A percentile compares a stretch with the other conserved stretches of the same genome.
These are phyloP conservation scores for Argyresthia goedartella DNA, from an alignment of 2,888 invertebrate genomes.

Conservation along the genomic window DNA sequence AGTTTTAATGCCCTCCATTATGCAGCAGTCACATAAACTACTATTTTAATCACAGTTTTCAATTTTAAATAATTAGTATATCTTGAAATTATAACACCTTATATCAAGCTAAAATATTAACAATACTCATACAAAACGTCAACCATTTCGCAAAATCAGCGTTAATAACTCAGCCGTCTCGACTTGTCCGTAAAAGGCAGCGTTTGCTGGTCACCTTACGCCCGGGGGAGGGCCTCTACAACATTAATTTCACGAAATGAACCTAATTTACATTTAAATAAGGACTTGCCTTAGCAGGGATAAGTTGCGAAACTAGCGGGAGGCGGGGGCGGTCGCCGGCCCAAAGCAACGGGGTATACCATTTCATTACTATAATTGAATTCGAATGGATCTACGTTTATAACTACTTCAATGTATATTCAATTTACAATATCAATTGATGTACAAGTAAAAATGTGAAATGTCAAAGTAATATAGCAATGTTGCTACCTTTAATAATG, in stretches of 20 bases:
- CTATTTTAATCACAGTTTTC: too few relatives aligned
- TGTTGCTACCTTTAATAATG: too few relatives aligned
- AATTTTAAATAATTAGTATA: too few relatives aligned
- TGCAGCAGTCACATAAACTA: too few relatives aligned
- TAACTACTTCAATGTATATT: slow-evolving; percentile 1
- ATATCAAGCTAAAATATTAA: too few relatives aligned
- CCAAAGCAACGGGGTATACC: slow-evolving; percentile 52
- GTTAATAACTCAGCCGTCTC: too few relatives aligned
- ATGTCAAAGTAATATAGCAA: slow-evolving; percentile 12
- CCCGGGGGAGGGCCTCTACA: slow-evolving; percentile 70
- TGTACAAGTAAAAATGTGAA: too few relatives aligned
- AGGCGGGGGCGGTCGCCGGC: slow-evolving; percentile 49
- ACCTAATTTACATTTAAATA: slow-evolving; percentile 93
- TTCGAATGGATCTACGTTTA: slow-evolving; percentile 48
- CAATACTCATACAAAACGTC: too few relatives aligned
- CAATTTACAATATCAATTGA: too few relatives aligned
- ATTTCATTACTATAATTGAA: slow-evolving; percentile 69
- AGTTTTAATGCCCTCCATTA: too few relatives aligned
- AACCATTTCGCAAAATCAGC: too few relatives aligned
- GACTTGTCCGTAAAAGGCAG: slow-evolving; percentile 19
- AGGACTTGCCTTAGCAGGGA: slow-evolving; percentile 74
- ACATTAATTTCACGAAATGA: slow-evolving; percentile 91
- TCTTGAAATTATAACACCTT: too few relatives aligned
- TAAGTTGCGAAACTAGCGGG: slow-evolving; percentile 70
- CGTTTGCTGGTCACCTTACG: slow-evolving; percentile 35